Percentiles rank a stretch among this genome's conserved stretches.
phyloP scores from a whole-genome alignment of 2,888 invertebrate species.

The Drosophila greeni region DNA sequence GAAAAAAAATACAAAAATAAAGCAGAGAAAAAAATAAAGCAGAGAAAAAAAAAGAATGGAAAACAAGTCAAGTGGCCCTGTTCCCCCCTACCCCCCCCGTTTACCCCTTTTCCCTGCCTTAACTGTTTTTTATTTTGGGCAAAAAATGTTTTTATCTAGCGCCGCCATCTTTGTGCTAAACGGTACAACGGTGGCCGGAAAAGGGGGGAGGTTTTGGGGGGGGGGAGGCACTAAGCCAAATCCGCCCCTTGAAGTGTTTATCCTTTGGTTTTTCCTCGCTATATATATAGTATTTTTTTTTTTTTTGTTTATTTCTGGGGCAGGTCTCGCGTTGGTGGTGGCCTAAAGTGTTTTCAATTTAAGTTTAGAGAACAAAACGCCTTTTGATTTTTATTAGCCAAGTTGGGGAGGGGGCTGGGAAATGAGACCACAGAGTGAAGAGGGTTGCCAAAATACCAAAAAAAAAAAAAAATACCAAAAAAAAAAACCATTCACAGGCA shows the following conservation, averaged over 20 bases:
- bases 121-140: constrained; percentile 48
- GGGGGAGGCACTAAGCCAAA: constrained; percentile 60
- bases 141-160: constrained; percentile 65
- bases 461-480: too few species aligned
- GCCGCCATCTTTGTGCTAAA: constrained; percentile 74
- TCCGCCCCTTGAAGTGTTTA: constrained; percentile 75
- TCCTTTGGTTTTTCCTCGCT: constrained; percentile 55
- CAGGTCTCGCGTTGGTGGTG: not conserved
- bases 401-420: constrained; percentile 4
- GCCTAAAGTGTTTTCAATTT: constrained; percentile 79
- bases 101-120: constrained; percentile 17
- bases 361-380: constrained; percentile 78
- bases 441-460: constrained; percentile 17
- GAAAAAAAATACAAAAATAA: not conserved
- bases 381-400: constrained; percentile 74
- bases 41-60: not conserved
- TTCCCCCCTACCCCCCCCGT: not conserved
- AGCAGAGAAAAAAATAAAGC: not conserved
- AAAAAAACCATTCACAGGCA: constrained; percentile 28
- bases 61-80: constrained; percentile 45
- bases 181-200: constrained; percentile 43
- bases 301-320: constrained; percentile 30
- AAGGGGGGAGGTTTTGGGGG: not conserved
- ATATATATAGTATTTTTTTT: constrained; percentile 1
- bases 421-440: not conserved